Conservation (phyloP, 2,888 invertebrate genomes). For the Hypomecis punctinalis region DNA sequence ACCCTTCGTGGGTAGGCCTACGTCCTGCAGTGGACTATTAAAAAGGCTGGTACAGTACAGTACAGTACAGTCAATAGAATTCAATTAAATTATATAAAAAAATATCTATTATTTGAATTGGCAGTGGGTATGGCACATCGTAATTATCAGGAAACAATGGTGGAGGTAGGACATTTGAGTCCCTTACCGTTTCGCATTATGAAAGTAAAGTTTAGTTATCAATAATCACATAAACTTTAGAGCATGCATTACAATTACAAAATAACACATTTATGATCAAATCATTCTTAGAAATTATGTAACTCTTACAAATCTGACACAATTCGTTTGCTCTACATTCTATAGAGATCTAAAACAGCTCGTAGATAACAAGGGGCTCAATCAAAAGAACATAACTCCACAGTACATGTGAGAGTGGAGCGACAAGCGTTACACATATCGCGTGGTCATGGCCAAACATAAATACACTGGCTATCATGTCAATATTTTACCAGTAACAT, state of each 20-base stretch:
- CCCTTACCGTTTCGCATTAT: too few species aligned
- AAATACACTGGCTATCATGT: slow-evolving; percentile 34
- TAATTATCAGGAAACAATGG: too few species aligned
- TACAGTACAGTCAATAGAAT: too few species aligned
- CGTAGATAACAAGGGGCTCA: slow-evolving; percentile 34
- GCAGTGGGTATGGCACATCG: too few species aligned
- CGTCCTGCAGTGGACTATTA: too few species aligned
- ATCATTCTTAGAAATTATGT: slow-evolving; percentile 1
- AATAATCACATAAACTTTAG: background rate
- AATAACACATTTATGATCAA: background rate
- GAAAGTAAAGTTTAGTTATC: too few species aligned
- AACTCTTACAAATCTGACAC: slow-evolving; percentile 12
- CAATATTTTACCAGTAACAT: slow-evolving; percentile 50
- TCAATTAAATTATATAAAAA: too few species aligned
- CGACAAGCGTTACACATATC: slow-evolving; percentile 34
- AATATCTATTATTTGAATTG: too few species aligned
- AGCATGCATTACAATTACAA: background rate
- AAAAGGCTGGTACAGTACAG: too few species aligned
- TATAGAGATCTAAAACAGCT: slow-evolving; percentile 35
- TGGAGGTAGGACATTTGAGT: too few species aligned
- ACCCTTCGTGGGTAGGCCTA: too few species aligned
- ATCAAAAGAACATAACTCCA: slow-evolving; percentile 44
- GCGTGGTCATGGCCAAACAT: slow-evolving; percentile 46
- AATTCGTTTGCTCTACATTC: slow-evolving; percentile 24
- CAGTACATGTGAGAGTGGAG: slow-evolving; percentile 13